These are phyloP conservation scores for Miichthys miiuy DNA, from an alignment of 2,797 vertebrate species.

Conservation along the genomic window DNA sequence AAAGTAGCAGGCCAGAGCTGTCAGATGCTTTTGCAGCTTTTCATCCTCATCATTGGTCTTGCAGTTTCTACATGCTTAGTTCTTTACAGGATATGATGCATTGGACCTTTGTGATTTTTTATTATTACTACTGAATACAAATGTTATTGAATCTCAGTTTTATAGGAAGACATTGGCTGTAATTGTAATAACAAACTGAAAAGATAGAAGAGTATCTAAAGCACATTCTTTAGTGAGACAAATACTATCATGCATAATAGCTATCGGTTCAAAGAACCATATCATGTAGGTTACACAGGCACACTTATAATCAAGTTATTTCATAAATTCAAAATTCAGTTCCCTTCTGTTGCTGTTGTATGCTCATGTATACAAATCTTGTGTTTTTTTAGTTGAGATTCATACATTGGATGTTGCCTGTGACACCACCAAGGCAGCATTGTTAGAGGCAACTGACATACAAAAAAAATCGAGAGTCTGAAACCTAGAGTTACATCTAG, in stretches of 20 bases:
- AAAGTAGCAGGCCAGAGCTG: conserved; percentile 2
- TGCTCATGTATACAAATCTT: background rate
- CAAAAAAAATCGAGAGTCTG: background rate
- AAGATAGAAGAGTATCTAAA: background rate
- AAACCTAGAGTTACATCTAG: background rate
- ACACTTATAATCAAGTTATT: background rate
- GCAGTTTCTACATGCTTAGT: background rate
- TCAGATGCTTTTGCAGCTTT: conserved; percentile 9
- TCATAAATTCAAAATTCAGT: background rate
- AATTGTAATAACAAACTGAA: background rate
- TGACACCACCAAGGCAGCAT: no score
- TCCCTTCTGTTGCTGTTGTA: background rate
- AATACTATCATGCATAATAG: background rate
- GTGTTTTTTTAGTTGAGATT: background rate
- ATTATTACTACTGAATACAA: background rate
- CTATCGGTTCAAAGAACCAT: background rate
- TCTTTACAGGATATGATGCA: background rate
- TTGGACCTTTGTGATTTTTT: background rate
- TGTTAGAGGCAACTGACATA: background rate
- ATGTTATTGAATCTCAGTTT: background rate
- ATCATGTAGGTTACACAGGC: no score
- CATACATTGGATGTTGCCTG: background rate
- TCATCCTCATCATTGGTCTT: background rate
- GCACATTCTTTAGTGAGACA: background rate
- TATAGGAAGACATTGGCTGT: background rate